These are phyloP conservation scores for Rana temporaria DNA, from an alignment of 2,113 vertebrate species.

Conservation along the genomic window DNA sequence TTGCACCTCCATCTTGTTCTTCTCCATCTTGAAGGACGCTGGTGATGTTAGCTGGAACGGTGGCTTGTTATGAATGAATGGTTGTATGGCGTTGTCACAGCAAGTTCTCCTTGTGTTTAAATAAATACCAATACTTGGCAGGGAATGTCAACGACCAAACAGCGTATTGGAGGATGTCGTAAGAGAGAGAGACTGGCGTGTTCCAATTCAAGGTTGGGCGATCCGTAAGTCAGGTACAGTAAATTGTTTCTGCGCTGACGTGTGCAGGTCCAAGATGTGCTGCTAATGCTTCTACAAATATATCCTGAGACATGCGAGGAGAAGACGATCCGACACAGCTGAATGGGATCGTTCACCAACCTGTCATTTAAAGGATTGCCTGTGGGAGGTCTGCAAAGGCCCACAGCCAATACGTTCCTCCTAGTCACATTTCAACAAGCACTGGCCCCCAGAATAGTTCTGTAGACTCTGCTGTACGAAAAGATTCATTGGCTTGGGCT, in stretches of 20 bases:
- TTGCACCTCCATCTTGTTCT: not conserved
- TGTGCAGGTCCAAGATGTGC: not conserved
- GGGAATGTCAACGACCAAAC: not conserved
- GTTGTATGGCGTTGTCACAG: not conserved
- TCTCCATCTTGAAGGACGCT: not conserved
- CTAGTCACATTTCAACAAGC: not conserved
- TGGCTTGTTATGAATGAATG: not conserved
- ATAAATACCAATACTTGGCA: not conserved
- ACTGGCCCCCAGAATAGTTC: not conserved
- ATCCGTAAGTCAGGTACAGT: not conserved
- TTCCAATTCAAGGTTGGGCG: not conserved
- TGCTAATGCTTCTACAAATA: slow-evolving; percentile 18
- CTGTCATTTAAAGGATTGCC: not conserved
- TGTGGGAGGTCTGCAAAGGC: not conserved
- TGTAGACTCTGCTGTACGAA: not conserved
- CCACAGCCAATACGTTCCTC: not conserved
- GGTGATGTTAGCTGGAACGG: not conserved
- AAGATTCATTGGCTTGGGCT: not conserved
- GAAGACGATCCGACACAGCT: slow-evolving; percentile 7
- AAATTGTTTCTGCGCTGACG: not conserved
- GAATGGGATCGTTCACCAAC: slow-evolving; percentile 4
- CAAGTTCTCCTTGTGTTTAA: not conserved
- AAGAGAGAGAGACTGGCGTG: not conserved
- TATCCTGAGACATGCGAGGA: not conserved
- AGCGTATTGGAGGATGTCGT: not conserved